A percentile compares a stretch with the other conserved stretches of the same genome.
Evolutionary conservation across 2,888 invertebrate genomes (phyloP).

Genomic region (Melanchra persicariae): DNA sequence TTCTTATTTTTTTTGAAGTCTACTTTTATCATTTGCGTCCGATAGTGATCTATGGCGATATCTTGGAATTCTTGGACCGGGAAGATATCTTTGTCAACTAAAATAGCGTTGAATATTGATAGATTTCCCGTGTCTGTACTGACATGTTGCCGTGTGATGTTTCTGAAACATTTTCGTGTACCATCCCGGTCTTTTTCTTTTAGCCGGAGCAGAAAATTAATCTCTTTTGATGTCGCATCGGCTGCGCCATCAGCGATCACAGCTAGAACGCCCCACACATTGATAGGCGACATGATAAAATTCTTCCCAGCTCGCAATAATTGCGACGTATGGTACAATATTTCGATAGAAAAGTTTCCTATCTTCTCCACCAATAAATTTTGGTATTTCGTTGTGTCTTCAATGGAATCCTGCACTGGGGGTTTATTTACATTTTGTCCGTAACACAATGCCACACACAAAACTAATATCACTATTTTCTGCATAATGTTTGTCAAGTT

Average conservation of each 20-base stretch:
- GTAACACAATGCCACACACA: constrained; percentile 59
- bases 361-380: constrained; percentile 80
- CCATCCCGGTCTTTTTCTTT: constrained; percentile 54
- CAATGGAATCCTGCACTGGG: constrained; percentile 16
- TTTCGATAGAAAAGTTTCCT: constrained; percentile 86
- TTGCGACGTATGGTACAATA: constrained; percentile 78
- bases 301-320: constrained; percentile 75
- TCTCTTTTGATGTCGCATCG: constrained; percentile 88
- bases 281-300: constrained; percentile 92
- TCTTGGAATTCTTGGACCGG: constrained; percentile 73
- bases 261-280: constrained; percentile 92
- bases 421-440: constrained; percentile 37
- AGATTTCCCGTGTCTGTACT: constrained; percentile 81
- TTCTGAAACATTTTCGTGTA: constrained; percentile 71
- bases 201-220: constrained; percentile 82
- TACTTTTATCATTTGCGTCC: constrained; percentile 73
- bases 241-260: constrained; percentile 91
- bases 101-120: constrained; percentile 81
- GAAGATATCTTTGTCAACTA: constrained; percentile 71
- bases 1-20: constrained; percentile 74
- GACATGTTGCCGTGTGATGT: constrained; percentile 79
- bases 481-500: constrained; percentile 24
- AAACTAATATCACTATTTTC: constrained; percentile 27
- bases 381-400: constrained; percentile 63
- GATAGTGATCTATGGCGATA: constrained; percentile 71